Base-by-base conservation (phyloP, 2,888 invertebrate species). In the Heliconius sara region DNA sequence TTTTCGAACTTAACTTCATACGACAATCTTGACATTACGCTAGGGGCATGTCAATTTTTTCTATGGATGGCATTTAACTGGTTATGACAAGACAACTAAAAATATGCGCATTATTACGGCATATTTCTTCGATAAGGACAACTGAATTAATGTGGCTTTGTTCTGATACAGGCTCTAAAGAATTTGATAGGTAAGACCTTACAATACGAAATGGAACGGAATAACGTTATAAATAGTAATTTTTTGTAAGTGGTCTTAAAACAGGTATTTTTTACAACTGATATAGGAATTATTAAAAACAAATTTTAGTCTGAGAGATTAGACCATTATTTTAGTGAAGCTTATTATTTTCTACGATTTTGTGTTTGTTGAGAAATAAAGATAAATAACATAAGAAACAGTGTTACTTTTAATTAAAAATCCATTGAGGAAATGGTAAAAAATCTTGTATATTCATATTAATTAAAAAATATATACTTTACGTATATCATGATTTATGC, bases 101-200 rank as follows among this genome's bases (percentile, higher is more conserved):
- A 88, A 86, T 88, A 91, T 90, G 89, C 88, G 86, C 91, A 89
- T 89, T 87, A 87, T 86, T 89, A 85, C 85, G 84, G 86, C 81
- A 83, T 83, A 84, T 84, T 82, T 81, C 83, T 84, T 85, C 84
- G 84, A 84, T 84, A 81, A 84, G 80, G 82, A 85, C 84, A 84
- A 83, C 85, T 85, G 86, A 86, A 87, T 87, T 86, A 86, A 87
- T 86, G 84, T 84, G 83, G 81, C 86, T 86, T 86, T 87, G 86
- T 87, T 85, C 85, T 83, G 73, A 57, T 13, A 72, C n/a, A 57
- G 16, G 30, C 57, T 22, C 52, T 52, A 27, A 30, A 71, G 52
- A 73, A 57, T 60, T 60, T 57, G 30, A 73, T 73, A 57, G 30
- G 34, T 22, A n/a, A 60, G 57, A 6, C 52, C 73, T 60, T 57